Evolutionary conservation across 2,888 invertebrate genomes (phyloP).

Genomic region (Antheraea yamamai): DNA sequence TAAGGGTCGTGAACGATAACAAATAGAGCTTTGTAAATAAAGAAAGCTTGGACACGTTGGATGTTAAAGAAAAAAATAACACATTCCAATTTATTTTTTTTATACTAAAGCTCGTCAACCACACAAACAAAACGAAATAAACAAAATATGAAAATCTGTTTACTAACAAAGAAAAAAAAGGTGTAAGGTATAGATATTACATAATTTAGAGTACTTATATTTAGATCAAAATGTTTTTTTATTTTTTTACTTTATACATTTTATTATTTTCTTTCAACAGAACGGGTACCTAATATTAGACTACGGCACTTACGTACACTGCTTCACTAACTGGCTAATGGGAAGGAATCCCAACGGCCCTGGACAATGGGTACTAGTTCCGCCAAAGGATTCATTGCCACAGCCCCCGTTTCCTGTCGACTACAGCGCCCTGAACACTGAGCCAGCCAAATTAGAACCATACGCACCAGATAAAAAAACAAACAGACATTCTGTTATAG

Average conservation of each 20-base stretch:
- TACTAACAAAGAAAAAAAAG: too few species aligned
- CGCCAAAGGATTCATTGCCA: constrained; percentile 78
- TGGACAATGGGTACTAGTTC: constrained; percentile 88
- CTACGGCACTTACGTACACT: constrained; percentile 86
- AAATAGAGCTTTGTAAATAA: too few species aligned
- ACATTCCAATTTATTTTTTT: too few species aligned
- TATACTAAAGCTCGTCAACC: too few species aligned
- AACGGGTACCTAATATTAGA: constrained; percentile 86
- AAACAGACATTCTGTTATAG: constrained; percentile 87
- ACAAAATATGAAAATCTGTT: too few species aligned
- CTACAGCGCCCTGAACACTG: constrained; percentile 88
- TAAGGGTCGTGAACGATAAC: too few species aligned
- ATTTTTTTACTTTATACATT: not conserved
- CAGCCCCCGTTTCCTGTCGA: constrained; percentile 87
- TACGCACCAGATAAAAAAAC: constrained; percentile 86
- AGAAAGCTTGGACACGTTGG: too few species aligned
- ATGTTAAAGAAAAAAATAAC: too few species aligned
- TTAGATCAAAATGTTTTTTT: not conserved
- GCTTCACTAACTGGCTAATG: constrained; percentile 88
- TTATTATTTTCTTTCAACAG: constrained; percentile 60
- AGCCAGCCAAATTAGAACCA: constrained; percentile 86
- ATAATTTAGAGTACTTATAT: too few species aligned
- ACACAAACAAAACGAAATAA: too few species aligned
- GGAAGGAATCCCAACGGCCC: constrained; percentile 89
- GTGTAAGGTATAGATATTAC: too few species aligned